Conservation (phyloP, 2,888 invertebrate species). For the Zaprionus lineosus region DNA sequence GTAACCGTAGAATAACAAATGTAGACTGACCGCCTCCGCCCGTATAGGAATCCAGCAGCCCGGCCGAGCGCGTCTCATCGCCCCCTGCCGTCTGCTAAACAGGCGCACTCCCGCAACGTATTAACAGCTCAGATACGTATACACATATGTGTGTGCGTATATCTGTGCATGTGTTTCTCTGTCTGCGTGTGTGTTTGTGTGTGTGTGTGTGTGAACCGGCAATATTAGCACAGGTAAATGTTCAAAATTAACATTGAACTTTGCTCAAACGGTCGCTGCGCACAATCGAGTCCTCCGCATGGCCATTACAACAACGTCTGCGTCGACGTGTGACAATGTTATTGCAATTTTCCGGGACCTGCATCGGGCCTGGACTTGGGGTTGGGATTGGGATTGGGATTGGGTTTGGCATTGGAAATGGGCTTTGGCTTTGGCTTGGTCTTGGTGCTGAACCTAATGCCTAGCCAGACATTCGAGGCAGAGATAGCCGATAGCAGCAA, state of each 20-base stretch:
- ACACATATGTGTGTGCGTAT: background rate
- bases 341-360: slow-evolving; percentile 71
- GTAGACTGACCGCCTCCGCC: slow-evolving; percentile 19
- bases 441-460: slow-evolving; percentile 53
- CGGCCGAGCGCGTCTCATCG: background rate
- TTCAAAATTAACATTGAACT: slow-evolving; percentile 79
- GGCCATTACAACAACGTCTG: slow-evolving; percentile 19
- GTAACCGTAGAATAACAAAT: slow-evolving; percentile 71
- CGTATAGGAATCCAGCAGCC: background rate
- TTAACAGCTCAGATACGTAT: slow-evolving; percentile 52
- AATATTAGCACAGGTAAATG: slow-evolving; percentile 78
- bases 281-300: slow-evolving; percentile 30
- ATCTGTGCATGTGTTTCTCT: background rate
- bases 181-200: slow-evolving; percentile 4
- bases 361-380: slow-evolving; percentile 41
- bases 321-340: slow-evolving; percentile 63
- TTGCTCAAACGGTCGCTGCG: slow-evolving; percentile 50
- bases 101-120: slow-evolving; percentile 31
- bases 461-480: slow-evolving; percentile 44
- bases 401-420: too few relatives aligned
- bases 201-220: slow-evolving; percentile 38
- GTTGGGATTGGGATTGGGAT: too few relatives aligned
- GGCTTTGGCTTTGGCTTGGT: too few relatives aligned
- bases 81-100: slow-evolving; percentile 14
- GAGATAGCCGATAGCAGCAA: slow-evolving; percentile 47